Conservation (phyloP, 2,113 vertebrate species). For the Malurus melanocephalus region DNA sequence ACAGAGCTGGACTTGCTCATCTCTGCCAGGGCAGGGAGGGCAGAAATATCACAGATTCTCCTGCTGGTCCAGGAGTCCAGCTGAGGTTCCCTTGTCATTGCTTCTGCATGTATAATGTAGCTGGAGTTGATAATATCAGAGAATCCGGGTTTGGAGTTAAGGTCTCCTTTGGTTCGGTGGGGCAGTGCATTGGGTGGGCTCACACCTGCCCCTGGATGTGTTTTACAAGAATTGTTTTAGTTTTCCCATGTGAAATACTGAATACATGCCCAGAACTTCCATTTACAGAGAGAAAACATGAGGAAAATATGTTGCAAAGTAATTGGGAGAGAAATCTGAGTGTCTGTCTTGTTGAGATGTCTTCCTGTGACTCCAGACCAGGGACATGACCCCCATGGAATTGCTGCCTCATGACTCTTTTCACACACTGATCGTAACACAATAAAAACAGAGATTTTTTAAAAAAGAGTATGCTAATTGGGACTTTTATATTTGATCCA, state of each 20-base stretch:
- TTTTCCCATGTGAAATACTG: neutral
- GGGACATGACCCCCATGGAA: neutral
- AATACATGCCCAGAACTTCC: neutral
- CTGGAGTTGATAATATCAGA: neutral
- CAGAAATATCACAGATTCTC: neutral
- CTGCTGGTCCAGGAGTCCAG: neutral
- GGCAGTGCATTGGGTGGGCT: neutral
- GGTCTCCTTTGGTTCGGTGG: neutral
- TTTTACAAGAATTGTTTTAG: neutral
- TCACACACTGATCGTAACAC: neutral
- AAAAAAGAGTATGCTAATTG: neutral
- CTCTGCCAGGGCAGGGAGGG: neutral
- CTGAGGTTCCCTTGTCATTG: neutral
- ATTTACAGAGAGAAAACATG: accelerated
- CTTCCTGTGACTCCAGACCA: neutral
- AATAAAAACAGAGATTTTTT: neutral
- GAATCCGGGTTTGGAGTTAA: neutral
- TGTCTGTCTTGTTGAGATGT: neutral
- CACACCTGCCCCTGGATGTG: neutral
- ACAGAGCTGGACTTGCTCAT: neutral
- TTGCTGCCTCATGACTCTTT: neutral
- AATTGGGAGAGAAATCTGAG: neutral
- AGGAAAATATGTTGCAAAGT: neutral
- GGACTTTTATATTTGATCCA: neutral
- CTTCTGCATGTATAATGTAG: neutral